Percentiles rank a stretch among this genome's conserved stretches.
Conservation (phyloP, 2,888 invertebrate genomes). For the Phortica okadai region DNA sequence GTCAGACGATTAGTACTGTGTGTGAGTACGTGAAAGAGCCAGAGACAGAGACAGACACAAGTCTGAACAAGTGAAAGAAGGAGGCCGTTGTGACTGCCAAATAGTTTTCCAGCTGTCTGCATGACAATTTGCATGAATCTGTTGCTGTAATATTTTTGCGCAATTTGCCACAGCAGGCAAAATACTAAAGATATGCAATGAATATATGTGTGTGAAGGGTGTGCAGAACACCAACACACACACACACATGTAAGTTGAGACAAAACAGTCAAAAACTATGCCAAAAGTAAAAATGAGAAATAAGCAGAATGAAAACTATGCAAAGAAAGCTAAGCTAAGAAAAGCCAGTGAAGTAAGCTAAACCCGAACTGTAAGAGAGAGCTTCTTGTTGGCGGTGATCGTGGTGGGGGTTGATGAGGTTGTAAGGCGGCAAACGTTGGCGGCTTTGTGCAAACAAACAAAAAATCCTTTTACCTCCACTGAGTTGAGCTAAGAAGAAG, state of each 20-base stretch:
- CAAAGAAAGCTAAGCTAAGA: conserved; percentile 52
- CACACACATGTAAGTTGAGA: neutral
- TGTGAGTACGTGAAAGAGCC: too few relatives aligned
- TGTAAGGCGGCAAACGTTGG: conserved; percentile 46
- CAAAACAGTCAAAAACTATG: conserved; percentile 19
- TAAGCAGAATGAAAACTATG: conserved; percentile 50
- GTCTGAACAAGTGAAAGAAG: conserved; percentile 41
- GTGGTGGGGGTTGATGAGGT: conserved; percentile 33
- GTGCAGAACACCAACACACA: neutral
- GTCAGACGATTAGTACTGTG: neutral
- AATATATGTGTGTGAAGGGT: neutral
- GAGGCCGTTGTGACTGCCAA: neutral
- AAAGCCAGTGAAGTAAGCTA: conserved; percentile 17
- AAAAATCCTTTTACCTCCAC: conserved; percentile 42
- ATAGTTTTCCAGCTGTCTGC: conserved; percentile 54
- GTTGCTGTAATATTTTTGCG: conserved; percentile 61
- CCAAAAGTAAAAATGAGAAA: conserved; percentile 28
- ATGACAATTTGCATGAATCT: conserved; percentile 66
- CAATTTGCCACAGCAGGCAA: conserved; percentile 57
- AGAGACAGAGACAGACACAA: too few relatives aligned
- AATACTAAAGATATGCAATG: neutral
- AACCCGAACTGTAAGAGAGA: too few relatives aligned
- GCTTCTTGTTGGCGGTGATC: too few relatives aligned
- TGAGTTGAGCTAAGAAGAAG: conserved; percentile 43
- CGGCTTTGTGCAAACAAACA: conserved; percentile 63